Percentiles rank a stretch among this genome's conserved stretches.
Conservation (phyloP, 1,140 invertebrate genomes). For the Stratiolaelaps scimitus region DNA sequence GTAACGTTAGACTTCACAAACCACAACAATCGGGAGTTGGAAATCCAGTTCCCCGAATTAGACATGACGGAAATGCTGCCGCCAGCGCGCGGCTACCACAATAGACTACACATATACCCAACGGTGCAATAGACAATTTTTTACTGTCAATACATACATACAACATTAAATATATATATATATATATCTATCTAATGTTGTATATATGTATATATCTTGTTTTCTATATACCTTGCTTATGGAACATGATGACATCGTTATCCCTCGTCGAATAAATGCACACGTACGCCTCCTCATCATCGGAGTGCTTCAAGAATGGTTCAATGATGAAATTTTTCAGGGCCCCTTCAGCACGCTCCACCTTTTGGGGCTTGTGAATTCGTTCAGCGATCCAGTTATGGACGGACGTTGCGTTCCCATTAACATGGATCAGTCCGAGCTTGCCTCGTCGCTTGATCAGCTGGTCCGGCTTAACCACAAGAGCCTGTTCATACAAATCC, state of each 20-base stretch:
- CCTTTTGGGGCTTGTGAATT: conserved; percentile 69
- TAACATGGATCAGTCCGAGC: conserved; percentile 89
- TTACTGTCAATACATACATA: too few species aligned
- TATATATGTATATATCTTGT: too few species aligned
- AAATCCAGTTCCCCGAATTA: too few species aligned
- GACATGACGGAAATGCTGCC: too few species aligned
- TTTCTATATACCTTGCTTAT: conserved; percentile 54
- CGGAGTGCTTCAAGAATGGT: conserved; percentile 79
- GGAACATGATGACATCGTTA: conserved; percentile 88
- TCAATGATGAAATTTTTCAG: conserved; percentile 91
- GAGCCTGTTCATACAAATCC: too few species aligned
- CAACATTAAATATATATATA: too few species aligned
- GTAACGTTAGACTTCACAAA: too few species aligned
- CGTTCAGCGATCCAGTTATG: conserved; percentile 77
- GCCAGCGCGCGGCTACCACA: too few species aligned
- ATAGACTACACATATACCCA: too few species aligned
- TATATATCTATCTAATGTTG: too few species aligned
- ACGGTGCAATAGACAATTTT: too few species aligned
- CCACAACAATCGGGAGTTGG: too few species aligned
- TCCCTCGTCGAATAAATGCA: conserved; percentile 90
- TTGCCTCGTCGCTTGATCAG: conserved; percentile 95
- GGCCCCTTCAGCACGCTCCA: conserved; percentile 72
- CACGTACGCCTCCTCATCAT: conserved; percentile 89
- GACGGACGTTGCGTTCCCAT: conserved; percentile 61
- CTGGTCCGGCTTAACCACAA: conserved; percentile 98